These are phyloP conservation scores for Macropodus opercularis DNA, from an alignment of 2,797 vertebrate species.

Conservation along the genomic window DNA sequence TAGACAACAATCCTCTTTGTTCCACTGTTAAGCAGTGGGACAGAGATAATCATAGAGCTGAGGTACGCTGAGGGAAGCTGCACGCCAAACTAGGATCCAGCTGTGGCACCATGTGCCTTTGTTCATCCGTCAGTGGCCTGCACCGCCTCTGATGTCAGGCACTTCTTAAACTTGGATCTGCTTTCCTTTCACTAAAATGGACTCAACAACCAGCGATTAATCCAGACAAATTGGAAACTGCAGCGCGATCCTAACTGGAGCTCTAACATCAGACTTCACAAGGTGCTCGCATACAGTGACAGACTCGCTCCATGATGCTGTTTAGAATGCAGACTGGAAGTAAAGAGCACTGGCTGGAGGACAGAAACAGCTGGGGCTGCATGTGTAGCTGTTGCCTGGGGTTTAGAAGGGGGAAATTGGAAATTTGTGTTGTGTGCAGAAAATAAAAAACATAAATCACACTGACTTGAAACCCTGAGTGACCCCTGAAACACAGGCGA, in stretches of 20 bases:
- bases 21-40: conserved; percentile 65
- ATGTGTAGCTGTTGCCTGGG: conserved; percentile 34
- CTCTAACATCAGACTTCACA: conserved; percentile 28
- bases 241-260: conserved; percentile 11
- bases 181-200: conserved; percentile 61
- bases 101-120: conserved; percentile 80
- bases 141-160: conserved; percentile 70
- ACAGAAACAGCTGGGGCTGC: conserved; percentile 37
- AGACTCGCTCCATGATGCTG: conserved; percentile 12
- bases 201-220: conserved; percentile 53
- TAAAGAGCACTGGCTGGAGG: conserved; percentile 22
- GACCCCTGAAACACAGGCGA: conserved; percentile 44
- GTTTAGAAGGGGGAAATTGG: conserved; percentile 58
- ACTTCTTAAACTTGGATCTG: conserved; percentile 67
- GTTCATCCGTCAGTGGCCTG: conserved; percentile 68
- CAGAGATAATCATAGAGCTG: conserved; percentile 70
- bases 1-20: conserved; percentile 72
- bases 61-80: conserved; percentile 55
- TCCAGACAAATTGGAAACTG: conserved; percentile 60
- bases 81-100: conserved; percentile 70
- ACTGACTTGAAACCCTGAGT: conserved; percentile 13
- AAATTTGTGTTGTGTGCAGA: conserved; percentile 50
- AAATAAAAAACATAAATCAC: conserved; percentile 24
- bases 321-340: conserved; percentile 28
- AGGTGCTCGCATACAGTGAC: conserved; percentile 12